Evolutionary conservation across 1,140 invertebrate genomes (phyloP).

Genomic region (Nasonia longicornis): DNA sequence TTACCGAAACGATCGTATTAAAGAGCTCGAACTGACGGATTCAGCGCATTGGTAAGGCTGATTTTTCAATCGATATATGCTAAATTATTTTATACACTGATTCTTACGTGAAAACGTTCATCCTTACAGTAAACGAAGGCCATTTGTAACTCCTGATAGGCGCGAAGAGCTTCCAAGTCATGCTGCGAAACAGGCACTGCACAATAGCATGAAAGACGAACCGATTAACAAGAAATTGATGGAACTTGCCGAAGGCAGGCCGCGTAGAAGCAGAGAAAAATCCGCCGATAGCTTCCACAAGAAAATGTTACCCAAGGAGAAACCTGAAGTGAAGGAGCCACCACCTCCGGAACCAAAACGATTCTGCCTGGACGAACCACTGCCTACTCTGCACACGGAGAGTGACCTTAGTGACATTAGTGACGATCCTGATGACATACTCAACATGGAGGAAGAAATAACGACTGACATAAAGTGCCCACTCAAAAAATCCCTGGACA

Average conservation of each 20-base stretch:
- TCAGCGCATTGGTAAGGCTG: slow-evolving; percentile 52
- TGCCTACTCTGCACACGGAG: slow-evolving; percentile 72
- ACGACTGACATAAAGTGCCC: slow-evolving; percentile 46
- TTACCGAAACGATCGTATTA: slow-evolving; percentile 65
- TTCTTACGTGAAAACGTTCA: not conserved
- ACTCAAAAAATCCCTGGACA: slow-evolving; percentile 45
- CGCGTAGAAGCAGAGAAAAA: slow-evolving; percentile 62
- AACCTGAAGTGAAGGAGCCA: slow-evolving; percentile 62
- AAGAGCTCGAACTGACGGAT: slow-evolving; percentile 62
- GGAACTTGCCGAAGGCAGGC: slow-evolving; percentile 66
- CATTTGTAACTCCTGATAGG: slow-evolving; percentile 60
- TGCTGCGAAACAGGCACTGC: slow-evolving; percentile 62
- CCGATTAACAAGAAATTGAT: slow-evolving; percentile 68
- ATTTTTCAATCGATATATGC: slow-evolving; percentile 33
- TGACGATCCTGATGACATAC: slow-evolving; percentile 87
- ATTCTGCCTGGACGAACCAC: slow-evolving; percentile 66
- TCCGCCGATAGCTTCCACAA: slow-evolving; percentile 62
- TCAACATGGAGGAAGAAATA: slow-evolving; percentile 79
- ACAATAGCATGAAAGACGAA: slow-evolving; percentile 67
- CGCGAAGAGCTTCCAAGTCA: slow-evolving; percentile 60
- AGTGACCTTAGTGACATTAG: slow-evolving; percentile 88
- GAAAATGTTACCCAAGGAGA: slow-evolving; percentile 60
- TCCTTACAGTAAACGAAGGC: slow-evolving; percentile 57
- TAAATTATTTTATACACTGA: slow-evolving; percentile 35
- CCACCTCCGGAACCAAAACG: slow-evolving; percentile 68